These are phyloP conservation scores for Anoplopoma fimbria DNA, from an alignment of 2,113 vertebrate genomes.

Conservation along the genomic window DNA sequence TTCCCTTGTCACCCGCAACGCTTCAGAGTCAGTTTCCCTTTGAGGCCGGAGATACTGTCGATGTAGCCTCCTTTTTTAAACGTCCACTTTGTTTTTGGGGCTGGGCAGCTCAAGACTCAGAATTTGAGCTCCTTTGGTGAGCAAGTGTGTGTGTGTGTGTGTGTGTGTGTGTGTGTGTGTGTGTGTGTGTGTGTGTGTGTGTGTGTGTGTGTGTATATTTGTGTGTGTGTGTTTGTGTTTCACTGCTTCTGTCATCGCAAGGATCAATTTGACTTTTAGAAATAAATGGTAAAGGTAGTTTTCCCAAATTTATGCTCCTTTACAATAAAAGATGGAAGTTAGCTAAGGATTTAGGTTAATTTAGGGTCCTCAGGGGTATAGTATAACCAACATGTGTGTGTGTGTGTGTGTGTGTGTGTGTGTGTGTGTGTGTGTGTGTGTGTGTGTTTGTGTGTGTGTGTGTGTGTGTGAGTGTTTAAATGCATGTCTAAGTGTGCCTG, in stretches of 20 bases:
- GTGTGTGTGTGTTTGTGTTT: background rate
- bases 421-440: too few species aligned
- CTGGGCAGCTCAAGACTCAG: background rate
- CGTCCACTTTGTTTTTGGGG: background rate
- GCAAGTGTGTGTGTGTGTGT: background rate
- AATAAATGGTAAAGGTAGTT: background rate
- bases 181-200: background rate
- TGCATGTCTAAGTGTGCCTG: conserved; percentile 50
- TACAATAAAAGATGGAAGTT: conserved; percentile 3
- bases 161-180: background rate
- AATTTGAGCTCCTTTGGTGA: background rate
- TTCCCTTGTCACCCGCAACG: conserved; percentile 21
- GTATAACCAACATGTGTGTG: conserved; percentile 18
- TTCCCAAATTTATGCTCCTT: background rate
- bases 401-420: conserved; percentile 25
- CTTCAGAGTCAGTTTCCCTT: conserved; percentile 15
- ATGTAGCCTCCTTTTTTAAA: conserved; percentile 13
- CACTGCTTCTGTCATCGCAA: background rate
- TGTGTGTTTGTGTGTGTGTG: conserved; percentile 14
- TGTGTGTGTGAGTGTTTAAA: conserved; percentile 45
- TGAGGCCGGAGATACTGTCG: conserved; percentile 14
- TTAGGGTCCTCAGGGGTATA: conserved; percentile 10
- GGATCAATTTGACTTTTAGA: background rate
- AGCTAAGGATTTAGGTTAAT: conserved; percentile 18
- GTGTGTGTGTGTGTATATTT: background rate